Conservation (phyloP, 2,113 vertebrate genomes). For the Struthidea cinerea region DNA sequence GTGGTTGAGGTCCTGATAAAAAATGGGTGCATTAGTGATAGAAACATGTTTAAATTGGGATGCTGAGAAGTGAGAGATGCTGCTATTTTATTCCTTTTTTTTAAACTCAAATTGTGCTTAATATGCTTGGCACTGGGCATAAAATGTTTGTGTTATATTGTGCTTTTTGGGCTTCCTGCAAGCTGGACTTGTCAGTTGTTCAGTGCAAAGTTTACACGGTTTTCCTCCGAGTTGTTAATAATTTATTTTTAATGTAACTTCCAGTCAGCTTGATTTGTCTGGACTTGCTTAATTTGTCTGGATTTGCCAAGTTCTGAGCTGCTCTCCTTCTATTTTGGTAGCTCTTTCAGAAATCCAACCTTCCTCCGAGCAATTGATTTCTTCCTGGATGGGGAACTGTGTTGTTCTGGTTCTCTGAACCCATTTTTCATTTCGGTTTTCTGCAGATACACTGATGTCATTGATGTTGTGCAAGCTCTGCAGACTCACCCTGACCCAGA, state of each 20-base stretch:
- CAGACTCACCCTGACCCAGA: conserved; percentile 86
- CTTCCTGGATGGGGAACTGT: background rate
- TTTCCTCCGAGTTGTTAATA: background rate
- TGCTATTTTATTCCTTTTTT: background rate
- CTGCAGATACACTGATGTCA: conserved; percentile 86
- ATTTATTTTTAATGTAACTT: background rate
- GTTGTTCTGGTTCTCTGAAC: background rate
- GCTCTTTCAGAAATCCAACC: background rate
- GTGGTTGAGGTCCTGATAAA: background rate
- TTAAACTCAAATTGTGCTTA: background rate
- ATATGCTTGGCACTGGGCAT: background rate
- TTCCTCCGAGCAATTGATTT: background rate
- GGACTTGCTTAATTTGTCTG: background rate
- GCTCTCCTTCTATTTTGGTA: background rate
- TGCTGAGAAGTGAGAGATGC: background rate
- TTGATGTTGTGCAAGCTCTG: conserved; percentile 89
- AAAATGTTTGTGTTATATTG: background rate
- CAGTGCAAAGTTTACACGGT: background rate
- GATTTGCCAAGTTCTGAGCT: background rate
- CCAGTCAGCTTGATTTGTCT: background rate
- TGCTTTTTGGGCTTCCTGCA: background rate
- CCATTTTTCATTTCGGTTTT: background rate
- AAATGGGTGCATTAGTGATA: background rate
- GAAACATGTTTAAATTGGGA: background rate
- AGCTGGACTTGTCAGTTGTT: background rate